Conservation (phyloP, 2,888 invertebrate genomes). For the Toxonevra muliebris region DNA sequence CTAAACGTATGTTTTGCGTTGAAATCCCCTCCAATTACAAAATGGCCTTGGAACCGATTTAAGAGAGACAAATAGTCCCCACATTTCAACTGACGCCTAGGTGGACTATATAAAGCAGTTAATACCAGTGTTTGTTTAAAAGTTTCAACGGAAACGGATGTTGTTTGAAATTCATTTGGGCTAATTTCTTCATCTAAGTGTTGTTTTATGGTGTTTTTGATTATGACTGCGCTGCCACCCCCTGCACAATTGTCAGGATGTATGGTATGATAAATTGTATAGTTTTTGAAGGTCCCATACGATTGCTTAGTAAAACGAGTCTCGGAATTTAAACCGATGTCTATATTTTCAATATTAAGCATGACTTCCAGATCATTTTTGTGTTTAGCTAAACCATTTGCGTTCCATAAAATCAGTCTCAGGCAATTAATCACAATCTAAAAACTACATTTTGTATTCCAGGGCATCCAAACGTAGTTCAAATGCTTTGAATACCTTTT, state of each 20-base stretch:
- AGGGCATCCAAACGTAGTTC: too few relatives aligned
- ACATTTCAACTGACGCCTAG: neutral
- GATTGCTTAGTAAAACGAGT: slow-evolving; percentile 8
- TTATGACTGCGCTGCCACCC: slow-evolving; percentile 13
- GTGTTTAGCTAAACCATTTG: too few relatives aligned
- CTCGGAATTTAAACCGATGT: neutral
- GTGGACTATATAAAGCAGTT: slow-evolving; percentile 6
- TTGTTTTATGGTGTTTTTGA: slow-evolving; percentile 4
- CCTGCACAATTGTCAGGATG: slow-evolving; percentile 1
- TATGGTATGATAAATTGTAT: neutral
- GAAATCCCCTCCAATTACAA: too few relatives aligned
- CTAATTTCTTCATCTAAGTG: slow-evolving; percentile 3
- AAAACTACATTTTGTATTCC: too few relatives aligned
- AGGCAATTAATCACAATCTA: too few relatives aligned
- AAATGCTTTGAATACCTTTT: too few relatives aligned
- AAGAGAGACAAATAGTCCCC: neutral
- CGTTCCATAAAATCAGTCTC: too few relatives aligned
- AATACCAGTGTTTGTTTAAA: neutral
- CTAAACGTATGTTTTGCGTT: too few relatives aligned
- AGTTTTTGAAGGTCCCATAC: neutral
- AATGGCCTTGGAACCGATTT: slow-evolving; percentile 4
- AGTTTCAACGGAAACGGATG: slow-evolving; percentile 15
- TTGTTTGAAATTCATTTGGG: slow-evolving; percentile 11
- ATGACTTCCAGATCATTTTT: too few relatives aligned
- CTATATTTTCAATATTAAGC: too few relatives aligned